Evolutionary conservation across 2,797 vertebrate species (phyloP), one percentile per base, ranked within the genome.

Genomic region (Heliangelus exortis): DNA sequence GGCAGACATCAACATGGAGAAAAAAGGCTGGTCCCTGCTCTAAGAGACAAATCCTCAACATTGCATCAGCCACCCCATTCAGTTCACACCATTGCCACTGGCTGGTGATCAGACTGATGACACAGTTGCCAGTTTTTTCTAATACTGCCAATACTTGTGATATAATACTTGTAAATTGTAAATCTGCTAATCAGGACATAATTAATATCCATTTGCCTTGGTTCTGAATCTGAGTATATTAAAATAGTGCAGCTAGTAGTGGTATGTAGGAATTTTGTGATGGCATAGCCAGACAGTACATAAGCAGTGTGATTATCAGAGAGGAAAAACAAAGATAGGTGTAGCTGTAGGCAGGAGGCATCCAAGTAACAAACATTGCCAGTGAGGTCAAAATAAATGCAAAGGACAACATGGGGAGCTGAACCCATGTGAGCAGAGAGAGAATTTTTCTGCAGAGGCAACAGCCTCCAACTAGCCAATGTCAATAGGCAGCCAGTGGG

Each of bases 211-310:
- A 0, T 28, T 43, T 87, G 31, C 11, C 17, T 55, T 69, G 6
- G 9, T 69, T 78, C 57, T 84, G 47, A 83, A 74, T 26, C 17
- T 6, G 9, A 50, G 26, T 15, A 33, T 39, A 43, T 26, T 59
- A 50, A 79, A 39, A 18, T 3, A 63, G 26, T 23, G 33, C 39
- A 58, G 23, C 29, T 86, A 36, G 10, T 5, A 50, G 45, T 28
- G 31, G 19, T 31, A 41, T 8, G 4, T 8, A 33, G 39, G 67
- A n/a, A 79, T 59, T 68, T 54, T 69, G 28, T 31, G 28, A 69
- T 8, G 12, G 45, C 31, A 25, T 11, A 58, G 22, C 9, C 26
- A 51, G 48, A n/a, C 15, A 57, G 36, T 6, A 33, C 0, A 1
- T 12, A 10, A 72, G 25, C 59, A 39, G 25, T 13, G 63, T 54